Evolutionary conservation across 2,888 invertebrate genomes (phyloP).

Genomic region (Tanypteryx hageni): DNA sequence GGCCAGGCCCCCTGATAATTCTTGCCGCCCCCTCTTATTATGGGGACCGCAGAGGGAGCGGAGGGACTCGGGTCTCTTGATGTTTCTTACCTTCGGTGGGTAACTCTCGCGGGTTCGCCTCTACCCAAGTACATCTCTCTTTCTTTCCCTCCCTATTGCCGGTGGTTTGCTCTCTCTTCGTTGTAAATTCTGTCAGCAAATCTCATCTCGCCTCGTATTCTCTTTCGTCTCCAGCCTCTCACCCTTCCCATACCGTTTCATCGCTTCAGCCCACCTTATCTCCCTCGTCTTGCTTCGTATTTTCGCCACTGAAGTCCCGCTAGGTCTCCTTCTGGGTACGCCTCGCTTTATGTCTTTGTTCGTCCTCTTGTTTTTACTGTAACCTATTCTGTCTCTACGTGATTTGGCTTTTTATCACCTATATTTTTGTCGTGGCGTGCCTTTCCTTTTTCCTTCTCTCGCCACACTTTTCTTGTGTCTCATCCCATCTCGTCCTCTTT

Average conservation of each 20-base stretch:
- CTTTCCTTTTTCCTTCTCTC: neutral
- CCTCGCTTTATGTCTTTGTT: neutral
- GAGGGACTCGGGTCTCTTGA: slow-evolving; percentile 1
- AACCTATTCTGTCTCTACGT: neutral
- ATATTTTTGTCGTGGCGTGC: neutral
- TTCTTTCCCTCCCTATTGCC: too few species aligned
- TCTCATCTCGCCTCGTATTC: neutral
- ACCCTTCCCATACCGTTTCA: neutral
- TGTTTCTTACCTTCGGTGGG: neutral
- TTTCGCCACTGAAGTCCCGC: neutral
- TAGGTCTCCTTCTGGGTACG: neutral
- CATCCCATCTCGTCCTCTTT: slow-evolving; percentile 1
- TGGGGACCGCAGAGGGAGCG: neutral
- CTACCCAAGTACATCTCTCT: too few species aligned
- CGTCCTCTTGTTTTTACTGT: neutral
- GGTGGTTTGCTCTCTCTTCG: too few species aligned
- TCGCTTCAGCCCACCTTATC: neutral
- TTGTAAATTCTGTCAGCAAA: neutral
- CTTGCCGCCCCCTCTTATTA: neutral
- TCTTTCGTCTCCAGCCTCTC: neutral
- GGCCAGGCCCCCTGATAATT: neutral
- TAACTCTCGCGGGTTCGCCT: neutral
- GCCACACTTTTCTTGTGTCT: neutral
- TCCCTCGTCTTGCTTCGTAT: neutral
- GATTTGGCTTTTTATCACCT: slow-evolving; percentile 23